A percentile compares a stretch with the other conserved stretches of the same genome.
Conservation (phyloP, 2,888 invertebrate species). For the Nomada ferruginata region DNA sequence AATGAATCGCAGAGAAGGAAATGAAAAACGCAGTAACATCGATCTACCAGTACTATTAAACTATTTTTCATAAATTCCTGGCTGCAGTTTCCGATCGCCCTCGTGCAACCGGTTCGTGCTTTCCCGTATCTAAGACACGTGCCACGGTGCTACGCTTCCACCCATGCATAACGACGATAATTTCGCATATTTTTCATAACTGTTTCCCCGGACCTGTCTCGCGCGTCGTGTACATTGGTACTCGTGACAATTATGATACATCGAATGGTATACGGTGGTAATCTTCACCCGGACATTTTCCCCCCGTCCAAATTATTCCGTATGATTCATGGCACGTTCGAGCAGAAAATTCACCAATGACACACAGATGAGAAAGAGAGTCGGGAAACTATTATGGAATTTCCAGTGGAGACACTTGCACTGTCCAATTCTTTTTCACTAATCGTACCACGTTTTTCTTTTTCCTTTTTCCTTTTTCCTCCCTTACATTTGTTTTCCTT, state of each 20-base stretch:
- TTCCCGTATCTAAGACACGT: conserved; percentile 61
- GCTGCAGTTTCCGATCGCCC: conserved; percentile 43
- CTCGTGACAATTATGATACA: neutral
- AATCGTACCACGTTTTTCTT: conserved; percentile 26
- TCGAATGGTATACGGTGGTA: neutral
- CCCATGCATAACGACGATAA: conserved; percentile 62
- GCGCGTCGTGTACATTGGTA: neutral
- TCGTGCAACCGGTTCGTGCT: conserved; percentile 59
- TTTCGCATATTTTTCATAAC: conserved; percentile 57
- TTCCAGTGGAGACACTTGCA: conserved; percentile 41
- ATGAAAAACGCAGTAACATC: neutral
- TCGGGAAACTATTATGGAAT: neutral
- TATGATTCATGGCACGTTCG: neutral
- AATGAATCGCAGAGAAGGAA: neutral
- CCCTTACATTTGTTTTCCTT: neutral
- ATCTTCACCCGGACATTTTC: neutral
- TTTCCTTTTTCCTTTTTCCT: neutral
- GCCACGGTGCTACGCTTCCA: conserved; percentile 55
- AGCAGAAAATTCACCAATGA: neutral
- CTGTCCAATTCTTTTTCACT: conserved; percentile 32
- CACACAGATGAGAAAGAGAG: conserved; percentile 10
- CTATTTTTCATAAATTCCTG: conserved; percentile 45
- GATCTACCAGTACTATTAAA: conserved; percentile 9
- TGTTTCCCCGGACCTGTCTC: conserved; percentile 9
- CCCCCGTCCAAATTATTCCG: neutral